Conservation (phyloP, 2,797 vertebrate species). For the Lemur catta region DNA sequence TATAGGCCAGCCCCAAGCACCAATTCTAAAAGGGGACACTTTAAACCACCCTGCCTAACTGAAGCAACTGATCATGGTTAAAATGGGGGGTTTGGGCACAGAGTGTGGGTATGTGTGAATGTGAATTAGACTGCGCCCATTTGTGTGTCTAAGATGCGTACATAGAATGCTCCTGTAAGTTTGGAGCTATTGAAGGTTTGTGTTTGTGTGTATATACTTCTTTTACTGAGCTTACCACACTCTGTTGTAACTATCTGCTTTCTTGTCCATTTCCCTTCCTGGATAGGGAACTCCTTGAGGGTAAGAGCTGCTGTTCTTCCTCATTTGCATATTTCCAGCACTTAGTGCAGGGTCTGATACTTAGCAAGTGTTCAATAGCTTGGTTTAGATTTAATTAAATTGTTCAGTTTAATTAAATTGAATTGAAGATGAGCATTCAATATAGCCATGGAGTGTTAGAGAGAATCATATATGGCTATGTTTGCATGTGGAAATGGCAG, state of each 20-base stretch:
- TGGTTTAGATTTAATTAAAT: conserved; percentile 23
- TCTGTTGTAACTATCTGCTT: not conserved
- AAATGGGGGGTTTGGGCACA: not conserved
- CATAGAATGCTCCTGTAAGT: not conserved
- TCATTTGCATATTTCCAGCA: not conserved
- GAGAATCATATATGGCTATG: not conserved
- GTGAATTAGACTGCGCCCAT: not conserved
- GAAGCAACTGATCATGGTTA: not conserved
- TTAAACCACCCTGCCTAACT: not conserved
- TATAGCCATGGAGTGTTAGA: not conserved
- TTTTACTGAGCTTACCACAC: not conserved
- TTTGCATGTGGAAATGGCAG: not conserved
- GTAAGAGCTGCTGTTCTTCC: not conserved
- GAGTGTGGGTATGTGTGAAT: not conserved
- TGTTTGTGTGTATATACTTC: not conserved
- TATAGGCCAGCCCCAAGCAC: not conserved
- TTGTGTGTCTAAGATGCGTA: not conserved
- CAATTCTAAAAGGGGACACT: not conserved
- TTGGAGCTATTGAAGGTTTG: no score
- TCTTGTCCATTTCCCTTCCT: not conserved
- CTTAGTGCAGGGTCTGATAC: not conserved
- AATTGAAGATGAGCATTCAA: not conserved
- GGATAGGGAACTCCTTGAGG: not conserved
- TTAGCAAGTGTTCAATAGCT: not conserved
- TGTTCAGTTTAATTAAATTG: conserved; percentile 28